Conservation (phyloP, 2,797 vertebrate species). For the Tauraco hartlaubi region DNA sequence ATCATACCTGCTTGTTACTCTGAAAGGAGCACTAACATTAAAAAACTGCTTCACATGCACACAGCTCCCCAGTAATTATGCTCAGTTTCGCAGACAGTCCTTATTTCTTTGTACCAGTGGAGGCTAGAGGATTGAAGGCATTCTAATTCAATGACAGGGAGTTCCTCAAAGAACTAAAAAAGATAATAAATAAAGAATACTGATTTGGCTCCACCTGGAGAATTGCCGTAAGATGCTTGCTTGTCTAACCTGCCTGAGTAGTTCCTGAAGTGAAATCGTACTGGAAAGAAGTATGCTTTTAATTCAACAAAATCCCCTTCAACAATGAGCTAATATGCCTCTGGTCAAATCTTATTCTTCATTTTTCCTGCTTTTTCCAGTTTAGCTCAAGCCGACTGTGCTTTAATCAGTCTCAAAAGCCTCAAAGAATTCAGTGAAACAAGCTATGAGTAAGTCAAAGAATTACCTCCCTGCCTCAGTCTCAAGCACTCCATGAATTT, state of each 20-base stretch:
- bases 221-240: background rate
- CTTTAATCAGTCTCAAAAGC: background rate
- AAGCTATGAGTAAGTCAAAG: background rate
- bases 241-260: background rate
- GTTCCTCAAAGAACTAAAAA: background rate
- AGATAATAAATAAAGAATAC: background rate
- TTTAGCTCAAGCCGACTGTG: background rate
- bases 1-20: background rate
- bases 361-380: background rate
- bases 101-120: background rate
- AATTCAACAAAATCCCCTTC: background rate
- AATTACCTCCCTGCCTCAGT: background rate
- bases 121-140: background rate
- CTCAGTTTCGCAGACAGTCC: background rate
- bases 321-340: background rate
- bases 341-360: background rate
- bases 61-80: background rate
- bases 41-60: background rate
- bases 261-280: background rate
- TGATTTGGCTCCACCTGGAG: background rate
- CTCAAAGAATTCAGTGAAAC: background rate
- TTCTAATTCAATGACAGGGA: background rate
- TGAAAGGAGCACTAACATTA: background rate
- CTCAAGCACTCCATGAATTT: background rate
- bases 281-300: background rate